Base-by-base conservation (phyloP, 2,888 invertebrate genomes). In the Calameuta filiformis region DNA sequence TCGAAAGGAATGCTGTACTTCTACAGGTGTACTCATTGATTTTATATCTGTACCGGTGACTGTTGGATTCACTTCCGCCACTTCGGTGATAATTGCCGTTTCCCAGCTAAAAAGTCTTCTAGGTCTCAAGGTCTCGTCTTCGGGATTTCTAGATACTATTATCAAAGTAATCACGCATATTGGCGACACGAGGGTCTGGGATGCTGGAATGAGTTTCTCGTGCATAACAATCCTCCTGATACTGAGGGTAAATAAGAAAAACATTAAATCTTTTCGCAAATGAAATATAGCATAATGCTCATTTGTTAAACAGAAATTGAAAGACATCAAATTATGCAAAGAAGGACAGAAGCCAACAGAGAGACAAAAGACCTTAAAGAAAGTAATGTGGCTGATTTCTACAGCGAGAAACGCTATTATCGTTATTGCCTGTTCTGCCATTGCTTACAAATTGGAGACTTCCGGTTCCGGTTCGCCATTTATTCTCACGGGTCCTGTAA, bases 21-120 rank as follows among this genome's bases (percentile, higher is more conserved):
- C 90, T 88, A 3, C 92, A 97, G 97, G 97, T 84, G 97, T 97
- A 74, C 92, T 98, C 76, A 96, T 97, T 83, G 97, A 97, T 90
- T 97, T 98, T 88, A 97, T 98, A 88, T 97, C 97, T 0, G 94
- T 97, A 82, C 97, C 98, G 0, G 97, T 97, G 11, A 97, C 97
- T 0, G 96, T 97, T 23, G 97, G 97, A 0, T 98, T 98, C 89
- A 97, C 98, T 1, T 97, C 97, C 11, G 98, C 97, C 0, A 97
- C 97, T 0, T 97, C 98, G 68, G 95, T 98, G 69, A 97, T 97
- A 81, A 98, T 98, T 79, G 96, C 96, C 4, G 95, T 95, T 30
- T 97, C 97, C 0, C 98, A 98, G 90, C 91, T 97, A 1, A 97
- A 97, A 87, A 94, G 94, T 73, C 91, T 96, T 33, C 91, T 97